phyloP scores from a whole-genome alignment of 2,888 invertebrate genomes.

The Minunthozetes semirufus region DNA sequence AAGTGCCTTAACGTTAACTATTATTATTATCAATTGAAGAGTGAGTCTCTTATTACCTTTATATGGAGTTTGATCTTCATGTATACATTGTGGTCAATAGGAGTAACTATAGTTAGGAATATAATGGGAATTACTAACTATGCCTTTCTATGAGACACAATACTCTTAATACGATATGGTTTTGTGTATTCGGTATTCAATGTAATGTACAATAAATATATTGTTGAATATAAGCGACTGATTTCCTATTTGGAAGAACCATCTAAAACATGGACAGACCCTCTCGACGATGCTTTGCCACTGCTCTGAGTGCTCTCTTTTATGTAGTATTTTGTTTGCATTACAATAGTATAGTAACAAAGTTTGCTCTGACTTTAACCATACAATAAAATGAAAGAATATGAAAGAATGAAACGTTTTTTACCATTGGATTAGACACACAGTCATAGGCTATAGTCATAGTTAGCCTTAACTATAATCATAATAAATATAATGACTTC shows the following conservation, averaged over 20 bases:
- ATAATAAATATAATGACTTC: constrained; percentile 17
- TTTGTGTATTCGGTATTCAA: constrained; percentile 11
- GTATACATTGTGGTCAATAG: constrained; percentile 20
- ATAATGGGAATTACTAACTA: constrained; percentile 22
- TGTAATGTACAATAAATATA: constrained; percentile 15
- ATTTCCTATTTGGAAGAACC: constrained; percentile 8
- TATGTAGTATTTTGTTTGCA: not conserved
- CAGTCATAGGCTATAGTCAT: no score
- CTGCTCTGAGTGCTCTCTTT: not conserved
- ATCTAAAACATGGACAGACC: constrained; percentile 22
- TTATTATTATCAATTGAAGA: constrained; percentile 1
- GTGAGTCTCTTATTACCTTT: constrained; percentile 20
- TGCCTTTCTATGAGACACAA: constrained; percentile 22
- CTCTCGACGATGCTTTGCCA: constrained; percentile 11
- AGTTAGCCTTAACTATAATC: constrained; percentile 12
- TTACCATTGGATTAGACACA: constrained; percentile 8
- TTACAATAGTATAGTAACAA: constrained; percentile 20
- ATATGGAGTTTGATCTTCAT: constrained; percentile 9
- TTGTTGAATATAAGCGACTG: constrained; percentile 20
- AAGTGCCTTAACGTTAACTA: not conserved
- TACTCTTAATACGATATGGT: constrained; percentile 20
- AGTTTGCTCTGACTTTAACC: constrained; percentile 1
- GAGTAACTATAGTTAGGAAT: not conserved
- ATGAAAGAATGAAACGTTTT: not conserved
- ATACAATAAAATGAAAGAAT: constrained; percentile 3